phyloP scores from a whole-genome alignment of 1,140 invertebrate genomes.

The Ceratoteleas bidentatus region DNA sequence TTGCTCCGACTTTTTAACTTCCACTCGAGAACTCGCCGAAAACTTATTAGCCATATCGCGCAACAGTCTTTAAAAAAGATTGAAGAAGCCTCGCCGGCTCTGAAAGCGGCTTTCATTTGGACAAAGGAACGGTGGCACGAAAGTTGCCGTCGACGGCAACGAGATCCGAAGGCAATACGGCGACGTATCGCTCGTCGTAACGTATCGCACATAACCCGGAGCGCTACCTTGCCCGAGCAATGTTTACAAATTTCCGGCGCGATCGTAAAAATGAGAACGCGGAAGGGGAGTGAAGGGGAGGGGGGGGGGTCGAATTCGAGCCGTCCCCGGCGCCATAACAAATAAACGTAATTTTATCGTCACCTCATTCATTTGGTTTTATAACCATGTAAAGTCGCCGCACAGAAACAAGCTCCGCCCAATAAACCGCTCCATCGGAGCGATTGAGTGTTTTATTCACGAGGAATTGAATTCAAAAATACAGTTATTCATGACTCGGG shows the following conservation, averaged over 20 bases:
- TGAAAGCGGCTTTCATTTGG: neutral
- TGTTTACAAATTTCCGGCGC: slow-evolving; percentile 53
- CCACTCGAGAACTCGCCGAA: slow-evolving; percentile 22
- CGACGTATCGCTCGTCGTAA: slow-evolving; percentile 18
- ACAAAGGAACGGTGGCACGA: no score
- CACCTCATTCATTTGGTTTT: slow-evolving; percentile 61
- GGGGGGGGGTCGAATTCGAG: slow-evolving; percentile 15
- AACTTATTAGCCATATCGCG: slow-evolving; percentile 19
- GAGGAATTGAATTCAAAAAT: slow-evolving; percentile 65
- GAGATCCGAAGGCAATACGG: slow-evolving; percentile 10
- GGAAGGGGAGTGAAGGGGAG: no score
- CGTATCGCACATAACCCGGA: slow-evolving; percentile 3
- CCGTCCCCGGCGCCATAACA: slow-evolving; percentile 24
- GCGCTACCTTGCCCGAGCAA: slow-evolving; percentile 26
- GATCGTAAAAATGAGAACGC: slow-evolving; percentile 45
- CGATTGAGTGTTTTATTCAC: slow-evolving; percentile 67
- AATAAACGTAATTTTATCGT: slow-evolving; percentile 61
- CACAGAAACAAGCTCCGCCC: slow-evolving; percentile 46
- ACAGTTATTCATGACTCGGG: slow-evolving; percentile 58
- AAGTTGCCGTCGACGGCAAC: neutral
- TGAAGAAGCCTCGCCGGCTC: neutral
- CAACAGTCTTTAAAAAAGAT: slow-evolving; percentile 22
- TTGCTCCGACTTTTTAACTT: slow-evolving; percentile 36
- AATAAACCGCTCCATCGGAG: slow-evolving; percentile 61
- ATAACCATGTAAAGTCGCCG: slow-evolving; percentile 58